Evolutionary conservation across 1,140 invertebrate species (phyloP).

Genomic region (Archivesica marissinica): DNA sequence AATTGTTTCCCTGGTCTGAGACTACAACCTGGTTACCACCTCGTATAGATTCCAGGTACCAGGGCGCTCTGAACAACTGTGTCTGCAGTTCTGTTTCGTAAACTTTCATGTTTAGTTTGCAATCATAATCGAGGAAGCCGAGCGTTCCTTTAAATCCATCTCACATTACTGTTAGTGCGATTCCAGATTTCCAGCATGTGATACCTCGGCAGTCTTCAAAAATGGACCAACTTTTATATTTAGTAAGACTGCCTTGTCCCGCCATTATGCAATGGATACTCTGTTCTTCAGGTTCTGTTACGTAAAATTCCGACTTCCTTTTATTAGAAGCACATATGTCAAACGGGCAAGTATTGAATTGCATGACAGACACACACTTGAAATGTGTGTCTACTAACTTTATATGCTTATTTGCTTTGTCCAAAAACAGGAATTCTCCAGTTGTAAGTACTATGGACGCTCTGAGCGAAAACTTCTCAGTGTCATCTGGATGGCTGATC

Average conservation of each 20-base stretch:
- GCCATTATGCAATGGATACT: constrained; percentile 21
- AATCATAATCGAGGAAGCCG: constrained; percentile 38
- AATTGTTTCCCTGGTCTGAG: constrained; percentile 53
- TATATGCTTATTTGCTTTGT: constrained; percentile 44
- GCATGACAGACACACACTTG: constrained; percentile 1
- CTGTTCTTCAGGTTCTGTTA: constrained; percentile 54
- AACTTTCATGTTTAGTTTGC: constrained; percentile 47
- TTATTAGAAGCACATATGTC: constrained; percentile 44
- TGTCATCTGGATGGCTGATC: constrained; percentile 40
- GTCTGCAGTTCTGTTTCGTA: constrained; percentile 37
- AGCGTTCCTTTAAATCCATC: constrained; percentile 40
- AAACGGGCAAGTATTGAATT: constrained; percentile 45
- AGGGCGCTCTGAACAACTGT: constrained; percentile 25
- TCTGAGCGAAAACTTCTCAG: constrained; percentile 1
- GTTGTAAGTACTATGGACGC: background rate
- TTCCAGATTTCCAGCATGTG: constrained; percentile 49
- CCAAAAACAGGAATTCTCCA: constrained; percentile 13
- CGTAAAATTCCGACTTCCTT: constrained; percentile 29
- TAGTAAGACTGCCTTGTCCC: constrained; percentile 37
- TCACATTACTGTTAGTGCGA: constrained; percentile 32
- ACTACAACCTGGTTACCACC: constrained; percentile 25
- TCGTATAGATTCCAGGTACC: constrained; percentile 34
- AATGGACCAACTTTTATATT: constrained; percentile 14
- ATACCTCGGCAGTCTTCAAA: constrained; percentile 55
- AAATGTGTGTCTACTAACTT: constrained; percentile 35